Base-by-base conservation (phyloP, 1,140 invertebrate species). In the Seison nebaliae region DNA sequence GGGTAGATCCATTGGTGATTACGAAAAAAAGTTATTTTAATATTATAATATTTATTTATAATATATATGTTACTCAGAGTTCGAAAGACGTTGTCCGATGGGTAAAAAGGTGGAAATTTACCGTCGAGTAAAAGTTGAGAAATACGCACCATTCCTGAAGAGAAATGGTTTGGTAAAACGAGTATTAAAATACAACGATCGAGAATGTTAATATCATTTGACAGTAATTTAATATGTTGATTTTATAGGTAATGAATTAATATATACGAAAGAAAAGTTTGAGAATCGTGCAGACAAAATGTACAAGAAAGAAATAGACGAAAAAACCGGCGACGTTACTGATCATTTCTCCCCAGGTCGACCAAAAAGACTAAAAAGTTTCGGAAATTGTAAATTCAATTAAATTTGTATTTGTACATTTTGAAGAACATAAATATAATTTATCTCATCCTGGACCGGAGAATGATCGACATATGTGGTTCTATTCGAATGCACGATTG, bases 131-230 rank as follows among this genome's bases (percentile, higher is more conserved):
- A 62, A 72, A 30, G 60, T 77, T 1, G 72, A 80, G 49, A 66
- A 72, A 39, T 77, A 69, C 52, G 66, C 74, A 1, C 72, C 71
- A 0, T 79, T 78, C 49, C 60, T 68, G 2, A 64, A 71, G 45
- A 57, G 54, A 1, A 70, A 77, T 51, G 73, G 73, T 2, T 44
- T 79, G 8, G 55, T 73, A 0, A 67, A 67, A 43, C 65, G 68
- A 47, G 55, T 78, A 5, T 71, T 67, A 7, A 51, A 68, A 21
- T 81, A 66, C 46, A 67, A 70, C 29, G 64, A 70, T 6, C 70
- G 72, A 48, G 37, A 39, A 23, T 32, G 37, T 39, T 28, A 32
- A n/a, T n/a, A n/a, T n/a, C n/a, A n/a, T n/a, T n/a, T n/a, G n/a
- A n/a, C n/a, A n/a, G n/a, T n/a, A n/a, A n/a, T n/a, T n/a, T n/a